Conservation (phyloP, 2,113 vertebrate genomes). For the Edolisoma coerulescens region DNA sequence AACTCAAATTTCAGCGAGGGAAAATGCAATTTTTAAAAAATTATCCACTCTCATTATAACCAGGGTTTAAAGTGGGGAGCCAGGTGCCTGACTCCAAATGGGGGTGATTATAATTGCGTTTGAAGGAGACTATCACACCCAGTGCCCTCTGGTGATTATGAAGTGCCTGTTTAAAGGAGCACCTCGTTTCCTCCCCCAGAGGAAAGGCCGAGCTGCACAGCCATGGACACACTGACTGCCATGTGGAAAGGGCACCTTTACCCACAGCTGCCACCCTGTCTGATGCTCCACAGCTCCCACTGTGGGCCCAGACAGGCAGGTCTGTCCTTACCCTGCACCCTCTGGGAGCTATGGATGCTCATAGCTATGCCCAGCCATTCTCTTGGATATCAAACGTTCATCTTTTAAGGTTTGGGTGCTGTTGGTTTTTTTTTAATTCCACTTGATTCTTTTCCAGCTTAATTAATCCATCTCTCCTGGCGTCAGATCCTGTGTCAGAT, state of each 20-base stretch:
- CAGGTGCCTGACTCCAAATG: not conserved
- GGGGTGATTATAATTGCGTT: not conserved
- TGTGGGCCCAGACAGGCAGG: not conserved
- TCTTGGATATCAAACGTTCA: not conserved
- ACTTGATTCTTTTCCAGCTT: not conserved
- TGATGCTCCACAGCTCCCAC: not conserved
- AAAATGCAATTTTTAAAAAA: not conserved
- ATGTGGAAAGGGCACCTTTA: not conserved
- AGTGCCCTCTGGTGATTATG: not conserved
- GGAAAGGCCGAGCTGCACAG: not conserved
- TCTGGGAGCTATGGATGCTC: not conserved
- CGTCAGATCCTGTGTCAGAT: not conserved
- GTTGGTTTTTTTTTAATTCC: not conserved
- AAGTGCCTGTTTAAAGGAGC: not conserved
- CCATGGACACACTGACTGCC: not conserved
- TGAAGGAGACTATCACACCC: not conserved
- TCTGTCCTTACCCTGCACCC: fast-evolving
- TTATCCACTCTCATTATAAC: not conserved
- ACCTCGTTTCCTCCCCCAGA: not conserved
- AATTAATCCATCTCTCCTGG: not conserved
- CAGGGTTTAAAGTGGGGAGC: not conserved
- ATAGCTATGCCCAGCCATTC: fast-evolving
- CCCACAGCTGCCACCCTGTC: not conserved
- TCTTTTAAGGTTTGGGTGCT: not conserved
- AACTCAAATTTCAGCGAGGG: not conserved